phyloP scores from a whole-genome alignment of 1,140 invertebrate genomes.

The Pseudomyrmex concolor region DNA sequence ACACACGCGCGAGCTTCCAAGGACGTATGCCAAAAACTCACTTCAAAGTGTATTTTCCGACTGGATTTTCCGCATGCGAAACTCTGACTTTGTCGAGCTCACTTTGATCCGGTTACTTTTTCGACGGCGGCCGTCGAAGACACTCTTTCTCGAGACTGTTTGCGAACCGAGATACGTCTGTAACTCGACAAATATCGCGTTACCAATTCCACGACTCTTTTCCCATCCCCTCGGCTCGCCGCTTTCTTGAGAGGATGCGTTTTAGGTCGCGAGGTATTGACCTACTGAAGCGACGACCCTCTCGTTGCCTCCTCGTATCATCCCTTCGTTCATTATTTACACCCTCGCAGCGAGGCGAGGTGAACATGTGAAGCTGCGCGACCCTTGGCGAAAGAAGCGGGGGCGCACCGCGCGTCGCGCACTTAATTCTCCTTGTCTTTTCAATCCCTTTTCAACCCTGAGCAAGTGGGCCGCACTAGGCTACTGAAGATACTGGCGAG shows the following conservation, averaged over 20 bases:
- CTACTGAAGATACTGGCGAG: conserved; percentile 65
- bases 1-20: background rate
- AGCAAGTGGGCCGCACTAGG: conserved; percentile 76
- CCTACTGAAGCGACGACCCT: conserved; percentile 75
- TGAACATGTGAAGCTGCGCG: conserved; percentile 61
- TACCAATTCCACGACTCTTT: conserved; percentile 64
- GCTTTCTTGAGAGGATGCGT: conserved; percentile 47
- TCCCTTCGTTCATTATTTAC: conserved; percentile 81
- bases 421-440: conserved; percentile 75
- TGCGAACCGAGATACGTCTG: conserved; percentile 64
- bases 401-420: conserved; percentile 47
- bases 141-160: conserved; percentile 60
- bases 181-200: conserved; percentile 70
- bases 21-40: conserved; percentile 27
- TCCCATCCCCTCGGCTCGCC: conserved; percentile 8
- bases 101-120: conserved; percentile 64
- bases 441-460: conserved; percentile 64
- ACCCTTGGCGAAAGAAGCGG: conserved; percentile 59
- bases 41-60: background rate
- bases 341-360: conserved; percentile 70
- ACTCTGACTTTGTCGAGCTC: conserved; percentile 38
- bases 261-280: conserved; percentile 77
- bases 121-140: conserved; percentile 6
- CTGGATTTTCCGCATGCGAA: conserved; percentile 1
- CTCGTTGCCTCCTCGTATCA: conserved; percentile 66